Evolutionary conservation across 2,888 invertebrate species (phyloP).

Genomic region (Trisateles emortualis): DNA sequence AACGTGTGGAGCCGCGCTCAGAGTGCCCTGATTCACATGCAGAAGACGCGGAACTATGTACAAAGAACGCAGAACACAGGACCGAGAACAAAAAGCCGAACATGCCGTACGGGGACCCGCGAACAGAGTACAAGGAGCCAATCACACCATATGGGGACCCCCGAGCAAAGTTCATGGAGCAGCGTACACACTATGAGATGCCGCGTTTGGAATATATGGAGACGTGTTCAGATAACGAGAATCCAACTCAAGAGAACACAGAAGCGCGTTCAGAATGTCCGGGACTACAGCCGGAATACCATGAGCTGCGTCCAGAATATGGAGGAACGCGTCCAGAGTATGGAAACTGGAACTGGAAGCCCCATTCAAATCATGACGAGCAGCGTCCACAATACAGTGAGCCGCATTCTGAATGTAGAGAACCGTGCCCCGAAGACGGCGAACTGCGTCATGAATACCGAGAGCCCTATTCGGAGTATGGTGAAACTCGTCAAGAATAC

Average conservation of each 20-base stretch:
- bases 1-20: conserved; percentile 1
- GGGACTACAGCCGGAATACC: neutral
- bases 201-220: neutral
- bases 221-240: neutral
- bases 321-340: neutral
- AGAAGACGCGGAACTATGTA: conserved; percentile 8
- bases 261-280: neutral
- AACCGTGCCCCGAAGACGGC: neutral
- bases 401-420: conserved; percentile 4
- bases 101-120: conserved; percentile 1
- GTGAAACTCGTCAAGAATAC: neutral
- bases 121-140: conserved; percentile 11
- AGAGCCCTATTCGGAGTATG: neutral
- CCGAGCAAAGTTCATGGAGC: conserved; percentile 4
- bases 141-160: conserved; percentile 2
- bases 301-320: neutral
- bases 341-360: too few relatives aligned
- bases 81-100: conserved; percentile 14
- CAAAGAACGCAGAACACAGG: conserved; percentile 8
- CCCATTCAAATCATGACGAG: neutral
- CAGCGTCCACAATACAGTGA: neutral
- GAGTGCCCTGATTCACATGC: conserved; percentile 5
- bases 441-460: neutral
- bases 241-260: neutral
- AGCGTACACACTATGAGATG: neutral